Evolutionary conservation across 2,113 vertebrate species (phyloP).

Genomic region (Vidua macroura): DNA sequence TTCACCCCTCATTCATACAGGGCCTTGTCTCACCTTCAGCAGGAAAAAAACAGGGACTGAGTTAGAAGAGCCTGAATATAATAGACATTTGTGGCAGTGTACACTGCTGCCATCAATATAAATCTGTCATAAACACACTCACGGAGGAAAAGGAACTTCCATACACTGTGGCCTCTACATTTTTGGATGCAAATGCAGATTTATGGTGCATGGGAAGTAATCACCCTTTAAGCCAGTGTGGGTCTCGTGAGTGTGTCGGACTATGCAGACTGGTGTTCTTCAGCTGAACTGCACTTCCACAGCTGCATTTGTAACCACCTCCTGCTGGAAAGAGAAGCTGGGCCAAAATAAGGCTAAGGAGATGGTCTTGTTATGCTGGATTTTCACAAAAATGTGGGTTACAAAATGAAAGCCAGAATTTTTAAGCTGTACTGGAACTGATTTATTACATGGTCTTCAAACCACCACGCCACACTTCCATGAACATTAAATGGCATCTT

Average conservation of each 20-base stretch:
- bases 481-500: not conserved
- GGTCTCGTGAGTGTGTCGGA: not conserved
- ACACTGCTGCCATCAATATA: constrained; percentile 73
- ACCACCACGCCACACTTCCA: not conserved
- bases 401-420: not conserved
- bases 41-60: constrained; percentile 74
- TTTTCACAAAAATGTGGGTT: constrained; percentile 40
- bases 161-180: constrained; percentile 42
- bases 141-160: constrained; percentile 74
- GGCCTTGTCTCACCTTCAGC: constrained; percentile 73
- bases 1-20: constrained; percentile 69
- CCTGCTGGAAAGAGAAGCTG: not conserved
- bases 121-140: constrained; percentile 75
- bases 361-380: not conserved
- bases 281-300: not conserved
- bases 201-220: constrained; percentile 62
- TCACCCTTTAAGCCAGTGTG: constrained; percentile 40
- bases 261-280: not conserved
- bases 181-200: constrained; percentile 70
- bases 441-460: not conserved
- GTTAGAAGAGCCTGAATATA: constrained; percentile 70
- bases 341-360: constrained; percentile 42
- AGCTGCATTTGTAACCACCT: constrained; percentile 16
- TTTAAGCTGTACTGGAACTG: not conserved
- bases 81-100: constrained; percentile 70